These are phyloP conservation scores for Squalus acanthias DNA, from an alignment of 2,797 vertebrate genomes.

Conservation along the genomic window DNA sequence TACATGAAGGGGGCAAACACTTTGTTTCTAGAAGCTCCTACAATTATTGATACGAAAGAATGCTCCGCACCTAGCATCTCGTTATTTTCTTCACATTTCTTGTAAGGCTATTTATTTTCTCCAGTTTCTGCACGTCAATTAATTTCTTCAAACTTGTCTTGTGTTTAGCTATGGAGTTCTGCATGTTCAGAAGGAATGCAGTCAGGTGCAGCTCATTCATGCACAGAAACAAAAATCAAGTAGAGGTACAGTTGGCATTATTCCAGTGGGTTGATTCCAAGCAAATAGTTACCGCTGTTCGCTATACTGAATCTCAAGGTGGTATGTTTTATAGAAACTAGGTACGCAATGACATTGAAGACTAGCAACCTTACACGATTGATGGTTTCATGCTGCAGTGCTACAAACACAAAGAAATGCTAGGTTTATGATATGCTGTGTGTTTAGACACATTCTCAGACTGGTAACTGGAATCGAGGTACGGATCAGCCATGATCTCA, in stretches of 20 bases:
- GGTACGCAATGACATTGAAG: neutral
- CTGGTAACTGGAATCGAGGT: neutral
- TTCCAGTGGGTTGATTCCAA: neutral
- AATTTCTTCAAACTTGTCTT: neutral
- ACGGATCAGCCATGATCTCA: neutral
- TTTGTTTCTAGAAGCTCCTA: neutral
- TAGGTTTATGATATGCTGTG: neutral
- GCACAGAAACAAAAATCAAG: neutral
- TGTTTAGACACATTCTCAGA: neutral
- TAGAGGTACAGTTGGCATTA: neutral
- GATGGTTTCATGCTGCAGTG: neutral
- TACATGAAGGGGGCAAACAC: neutral
- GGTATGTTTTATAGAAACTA: constrained; percentile 15
- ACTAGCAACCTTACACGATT: neutral
- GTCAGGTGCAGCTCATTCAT: neutral
- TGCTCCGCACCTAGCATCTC: neutral
- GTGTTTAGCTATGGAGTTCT: neutral
- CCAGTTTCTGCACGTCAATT: neutral
- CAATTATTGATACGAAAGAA: neutral
- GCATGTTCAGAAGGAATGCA: neutral
- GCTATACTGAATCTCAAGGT: constrained; percentile 27
- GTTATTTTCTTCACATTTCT: neutral
- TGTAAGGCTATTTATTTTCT: neutral
- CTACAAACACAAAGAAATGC: neutral
- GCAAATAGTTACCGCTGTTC: constrained; percentile 21